Evolutionary conservation across 2,113 vertebrate genomes (phyloP), one percentile per base, ranked within the genome.

Genomic region (Geothlypis trichas): DNA sequence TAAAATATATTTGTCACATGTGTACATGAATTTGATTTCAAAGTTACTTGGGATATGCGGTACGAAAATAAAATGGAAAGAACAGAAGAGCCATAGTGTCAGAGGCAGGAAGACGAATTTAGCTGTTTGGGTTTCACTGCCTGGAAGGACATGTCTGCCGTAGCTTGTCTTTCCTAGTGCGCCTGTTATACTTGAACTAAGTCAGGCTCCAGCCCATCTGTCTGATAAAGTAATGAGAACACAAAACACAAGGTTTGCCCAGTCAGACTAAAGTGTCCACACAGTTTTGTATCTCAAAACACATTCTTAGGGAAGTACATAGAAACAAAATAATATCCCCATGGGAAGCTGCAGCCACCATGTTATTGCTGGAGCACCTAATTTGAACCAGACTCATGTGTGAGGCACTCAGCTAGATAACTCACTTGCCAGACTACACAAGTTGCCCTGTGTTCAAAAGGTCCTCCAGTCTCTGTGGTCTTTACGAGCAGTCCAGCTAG

Each of bases 81-180:
- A 42, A 19, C 19, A 26, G 49, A 91, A 75, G 5, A 62, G 2
- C 28, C 1, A 0, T 22, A 27, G 30, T 49, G 21, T 33, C 49
- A 35, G 41, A 33, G 8, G 27, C 4, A 39, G 31, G 15, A 72
- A 75, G 15, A 68, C 4, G 4, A 15, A 22, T 71, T 71, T 46
- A 65, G 13, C 31, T 42, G 8, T 19, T 74, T 61, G 57, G 6
- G 10, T 72, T 78, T 73, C 69, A 51, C 33, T 67, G 39, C 24
- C 19, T n/a, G 19, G 37, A 19, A 76, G 21, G 7, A 72, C 4
- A 3, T 5, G 22, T 41, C 24, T 59, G 42, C 7, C 2, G 2
- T 7, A 82, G 2, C 5, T 61, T 61, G 15, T 41, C 10, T 61
- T 89, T 82, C 51, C 28, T 73, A 30, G 18, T 0, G 0, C 3